Conservation (phyloP, 2,113 vertebrate genomes). For the Aegotheles bennettii region DNA sequence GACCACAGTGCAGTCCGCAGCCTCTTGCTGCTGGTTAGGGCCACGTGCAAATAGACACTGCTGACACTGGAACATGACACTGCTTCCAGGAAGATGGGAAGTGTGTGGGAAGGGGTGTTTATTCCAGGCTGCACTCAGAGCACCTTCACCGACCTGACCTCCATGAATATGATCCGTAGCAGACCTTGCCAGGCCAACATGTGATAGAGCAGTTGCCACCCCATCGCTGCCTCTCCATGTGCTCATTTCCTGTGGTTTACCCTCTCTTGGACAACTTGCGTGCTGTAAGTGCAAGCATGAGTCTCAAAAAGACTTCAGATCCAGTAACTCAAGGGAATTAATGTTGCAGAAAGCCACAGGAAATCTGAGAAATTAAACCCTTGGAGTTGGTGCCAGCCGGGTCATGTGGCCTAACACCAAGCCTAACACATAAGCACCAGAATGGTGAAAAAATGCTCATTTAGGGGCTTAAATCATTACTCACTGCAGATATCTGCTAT, state of each 20-base stretch:
- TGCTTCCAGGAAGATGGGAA: neutral
- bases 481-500: neutral
- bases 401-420: neutral
- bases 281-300: neutral
- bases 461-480: neutral
- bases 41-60: accelerated
- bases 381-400: neutral
- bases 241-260: neutral
- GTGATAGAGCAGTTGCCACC: neutral
- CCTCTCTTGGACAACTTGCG: neutral
- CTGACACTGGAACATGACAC: accelerated
- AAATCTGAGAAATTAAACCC: neutral
- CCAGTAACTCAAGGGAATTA: neutral
- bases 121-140: neutral
- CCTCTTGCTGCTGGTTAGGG: neutral
- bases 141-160: neutral
- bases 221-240: neutral
- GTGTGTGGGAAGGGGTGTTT: neutral
- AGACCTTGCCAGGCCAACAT: accelerated
- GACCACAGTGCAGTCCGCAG: accelerated
- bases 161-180: neutral
- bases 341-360: neutral
- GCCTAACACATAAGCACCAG: neutral
- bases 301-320: neutral
- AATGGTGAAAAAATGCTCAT: neutral